These are phyloP conservation scores for Plecturocebus donacophilus DNA, from an alignment of 2,113 vertebrate species.

Conservation along the genomic window DNA sequence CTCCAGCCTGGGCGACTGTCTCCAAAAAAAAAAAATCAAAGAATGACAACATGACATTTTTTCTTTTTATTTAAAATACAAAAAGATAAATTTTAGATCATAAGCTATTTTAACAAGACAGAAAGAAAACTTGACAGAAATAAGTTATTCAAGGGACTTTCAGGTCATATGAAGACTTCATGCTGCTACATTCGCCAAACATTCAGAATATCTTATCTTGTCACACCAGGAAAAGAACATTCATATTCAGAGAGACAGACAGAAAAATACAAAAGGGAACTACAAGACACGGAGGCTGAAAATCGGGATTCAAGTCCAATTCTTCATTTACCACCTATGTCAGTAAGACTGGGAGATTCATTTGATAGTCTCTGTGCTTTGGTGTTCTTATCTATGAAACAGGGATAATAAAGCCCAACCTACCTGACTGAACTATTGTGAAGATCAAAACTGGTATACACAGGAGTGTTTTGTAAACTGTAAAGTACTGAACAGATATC, in stretches of 20 bases:
- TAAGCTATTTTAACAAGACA: neutral
- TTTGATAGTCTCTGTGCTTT: neutral
- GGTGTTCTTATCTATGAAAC: constrained; percentile 8
- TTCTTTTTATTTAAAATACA: constrained; percentile 52
- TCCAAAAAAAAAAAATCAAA: no score
- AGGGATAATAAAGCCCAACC: neutral
- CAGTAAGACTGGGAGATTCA: neutral
- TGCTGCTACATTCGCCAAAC: neutral
- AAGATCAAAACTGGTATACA: neutral
- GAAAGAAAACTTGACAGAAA: constrained; percentile 24
- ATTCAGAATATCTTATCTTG: neutral
- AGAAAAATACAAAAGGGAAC: constrained; percentile 2
- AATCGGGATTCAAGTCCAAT: neutral
- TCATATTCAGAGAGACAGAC: neutral
- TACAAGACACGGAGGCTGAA: neutral
- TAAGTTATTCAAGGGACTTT: neutral
- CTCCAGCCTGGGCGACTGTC: no score
- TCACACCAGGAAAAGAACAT: neutral
- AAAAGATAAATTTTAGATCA: neutral
- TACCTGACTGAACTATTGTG: neutral
- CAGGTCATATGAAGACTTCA: neutral
- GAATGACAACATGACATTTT: neutral
- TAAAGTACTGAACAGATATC: neutral
- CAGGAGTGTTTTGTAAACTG: neutral
- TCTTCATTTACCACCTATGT: neutral